Base-by-base conservation (phyloP, 2,888 invertebrate species). In the Anticlea derivata region DNA sequence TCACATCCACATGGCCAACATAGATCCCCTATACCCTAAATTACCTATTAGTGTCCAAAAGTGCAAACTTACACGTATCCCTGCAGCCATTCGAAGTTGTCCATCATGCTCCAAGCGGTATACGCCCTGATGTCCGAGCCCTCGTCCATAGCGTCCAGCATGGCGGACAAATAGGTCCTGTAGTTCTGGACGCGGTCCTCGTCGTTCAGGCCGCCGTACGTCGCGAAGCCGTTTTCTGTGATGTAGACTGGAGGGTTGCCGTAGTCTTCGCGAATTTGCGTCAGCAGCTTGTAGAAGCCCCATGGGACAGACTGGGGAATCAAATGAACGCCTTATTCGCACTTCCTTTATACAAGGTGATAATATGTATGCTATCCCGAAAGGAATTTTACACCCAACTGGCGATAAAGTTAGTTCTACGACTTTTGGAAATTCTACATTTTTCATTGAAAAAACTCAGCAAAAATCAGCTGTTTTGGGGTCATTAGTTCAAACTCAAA, bases 21-120 rank as follows among this genome's bases (percentile, higher is more conserved):
- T n/a, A n/a, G n/a, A n/a, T n/a, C n/a, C n/a, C n/a, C n/a, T n/a
- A n/a, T n/a, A n/a, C n/a, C n/a, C n/a, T n/a, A n/a, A n/a, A 17
- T 17, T 17, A 17, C 17, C 4, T 17, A 17, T 17, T 17, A 3
- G 17, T 17, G 4, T 17, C 4, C 2, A 17, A 17, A 17, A 17
- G 17, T 5, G 37, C 8, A 17, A 30, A 73, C 87, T 85, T 75
- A 92, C 86, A 71, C 78, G 65, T 92, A 94, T 29, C 93, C 93
- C 29, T 70, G 61, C 26, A 76, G 65, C 93, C 93, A 94, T 68
- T 94, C 93, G 63, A 93, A 93, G 65, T 92, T 93, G 63, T 94
- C 94, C 78, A 93, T 80, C 0, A 94, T 73, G 41, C 92, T 92
- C 93, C 94, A 93, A 2, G 89, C 89, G 0, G 91, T 86, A 70